These are phyloP conservation scores for Henricia sp. DNA, from an alignment of 53 echinoderm and acorn worm genomes.

Conservation along the genomic window DNA sequence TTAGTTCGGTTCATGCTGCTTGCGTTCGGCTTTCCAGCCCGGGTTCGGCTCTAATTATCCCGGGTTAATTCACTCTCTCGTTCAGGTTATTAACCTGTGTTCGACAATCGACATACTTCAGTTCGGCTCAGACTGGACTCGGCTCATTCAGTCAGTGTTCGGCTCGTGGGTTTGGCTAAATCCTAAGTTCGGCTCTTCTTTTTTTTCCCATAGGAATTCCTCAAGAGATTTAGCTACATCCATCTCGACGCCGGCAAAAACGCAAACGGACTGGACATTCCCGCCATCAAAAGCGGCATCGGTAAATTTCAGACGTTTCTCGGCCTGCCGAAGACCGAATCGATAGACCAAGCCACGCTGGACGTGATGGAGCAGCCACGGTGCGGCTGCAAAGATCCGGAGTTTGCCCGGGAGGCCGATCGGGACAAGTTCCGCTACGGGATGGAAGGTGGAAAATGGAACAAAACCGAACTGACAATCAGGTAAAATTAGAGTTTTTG, in stretches of 20 bases:
- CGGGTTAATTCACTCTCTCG: too few relatives aligned
- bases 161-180: not conserved
- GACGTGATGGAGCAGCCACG: constrained; percentile 47
- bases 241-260: constrained; percentile 44
- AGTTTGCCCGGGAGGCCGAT: not conserved
- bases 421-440: constrained; percentile 34
- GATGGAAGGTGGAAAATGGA: constrained; percentile 53
- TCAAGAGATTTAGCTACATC: constrained; percentile 45
- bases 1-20: too few relatives aligned
- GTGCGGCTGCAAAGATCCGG: constrained; percentile 54
- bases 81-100: too few relatives aligned
- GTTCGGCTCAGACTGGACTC: too few relatives aligned
- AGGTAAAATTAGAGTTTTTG: constrained; percentile 54
- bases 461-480: constrained; percentile 51
- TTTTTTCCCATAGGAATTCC: constrained; percentile 21
- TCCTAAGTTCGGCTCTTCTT: not conserved
- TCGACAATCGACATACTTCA: too few relatives aligned
- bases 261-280: constrained; percentile 28
- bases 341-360: constrained; percentile 30
- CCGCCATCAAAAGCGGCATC: constrained; percentile 11
- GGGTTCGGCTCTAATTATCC: too few relatives aligned
- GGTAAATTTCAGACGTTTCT: constrained; percentile 43
- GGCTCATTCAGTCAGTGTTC: too few relatives aligned
- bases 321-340: constrained; percentile 16
- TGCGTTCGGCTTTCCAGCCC: too few relatives aligned